Base-by-base conservation (phyloP, 2,888 invertebrate species). In the Pyrrhosoma nymphula region DNA sequence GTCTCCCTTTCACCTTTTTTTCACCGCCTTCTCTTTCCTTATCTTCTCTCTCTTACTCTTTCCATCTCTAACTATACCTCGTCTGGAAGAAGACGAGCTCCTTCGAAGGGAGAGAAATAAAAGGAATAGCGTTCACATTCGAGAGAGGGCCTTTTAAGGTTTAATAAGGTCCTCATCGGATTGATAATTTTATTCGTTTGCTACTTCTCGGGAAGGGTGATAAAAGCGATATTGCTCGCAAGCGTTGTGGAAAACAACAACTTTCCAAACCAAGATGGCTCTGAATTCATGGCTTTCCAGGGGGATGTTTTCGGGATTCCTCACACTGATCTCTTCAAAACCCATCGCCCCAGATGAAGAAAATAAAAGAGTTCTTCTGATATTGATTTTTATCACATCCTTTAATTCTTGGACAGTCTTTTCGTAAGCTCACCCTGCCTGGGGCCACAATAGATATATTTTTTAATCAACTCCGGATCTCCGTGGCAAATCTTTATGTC, bases 81-180 rank as follows among this genome's bases (percentile, higher is more conserved):
- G n/a, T 89, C 89, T 88, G 23, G 39, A 2, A 10, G 60, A 60
- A 35, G 56, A 56, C 56, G 89, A 82, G 30, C 16, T 26, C n/a
- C 16, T 82, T 82, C 35, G 82, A 30, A 18, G 23, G 30, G 35
- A 35, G 3, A 82, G 82, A 18, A 82, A 82, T 35, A 18, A 82
- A 82, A 26, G 35, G 82, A 35, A 82, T 2, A 16, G 82, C 30
- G 35, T 35, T 82, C 82, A 20, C 82, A 18, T 82, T 35, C 35
- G 35, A 82, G 35, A 82, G 47, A 4, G 8, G 35, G 82, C 12
- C 82, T 82, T 82, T 35, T 82, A 82, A 35, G 82, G 35, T 82
- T 82, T 82, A 82, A 82, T 82, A 82, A 82, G 82, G 82, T 82
- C 82, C 82, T 82, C 82, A 82, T 16, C 82, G 82, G 35, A 82